Percentiles rank a stretch among this genome's conserved stretches.
These are phyloP conservation scores for Rotaria socialis DNA, from an alignment of 2,888 invertebrate species.

Conservation along the genomic window DNA sequence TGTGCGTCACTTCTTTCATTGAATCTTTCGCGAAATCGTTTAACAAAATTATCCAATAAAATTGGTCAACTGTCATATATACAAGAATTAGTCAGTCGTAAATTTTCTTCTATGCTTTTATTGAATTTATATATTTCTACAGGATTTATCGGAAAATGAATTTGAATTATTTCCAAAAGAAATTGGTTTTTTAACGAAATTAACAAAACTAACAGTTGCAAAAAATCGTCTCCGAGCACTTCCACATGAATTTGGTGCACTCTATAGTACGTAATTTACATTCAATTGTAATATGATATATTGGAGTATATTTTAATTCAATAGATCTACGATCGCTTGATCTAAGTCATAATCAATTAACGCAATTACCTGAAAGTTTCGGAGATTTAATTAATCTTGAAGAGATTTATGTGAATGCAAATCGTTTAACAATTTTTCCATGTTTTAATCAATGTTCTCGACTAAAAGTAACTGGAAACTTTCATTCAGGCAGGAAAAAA, in stretches of 20 bases:
- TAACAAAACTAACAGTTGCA: constrained; percentile 23
- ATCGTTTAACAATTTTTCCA: constrained; percentile 30
- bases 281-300: no score
- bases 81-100: neutral
- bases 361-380: constrained; percentile 6
- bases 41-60: constrained; percentile 19
- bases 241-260: constrained; percentile 11
- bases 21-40: constrained; percentile 19
- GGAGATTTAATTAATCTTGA: constrained; percentile 34
- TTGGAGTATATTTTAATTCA: no score
- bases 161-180: constrained; percentile 28
- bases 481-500: neutral
- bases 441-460: constrained; percentile 28
- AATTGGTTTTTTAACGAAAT: constrained; percentile 31
- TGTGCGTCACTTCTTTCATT: neutral
- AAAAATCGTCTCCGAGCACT: constrained; percentile 1
- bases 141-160: constrained; percentile 33
- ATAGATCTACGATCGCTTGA: constrained; percentile 12
- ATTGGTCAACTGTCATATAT: constrained; percentile 13
- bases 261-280: neutral
- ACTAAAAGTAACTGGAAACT: neutral
- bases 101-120: neutral
- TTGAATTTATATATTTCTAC: neutral
- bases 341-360: constrained; percentile 14
- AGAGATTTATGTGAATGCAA: neutral